Base-by-base conservation (phyloP, 2,113 vertebrate species). In the Paramisgurnus dabryanus region DNA sequence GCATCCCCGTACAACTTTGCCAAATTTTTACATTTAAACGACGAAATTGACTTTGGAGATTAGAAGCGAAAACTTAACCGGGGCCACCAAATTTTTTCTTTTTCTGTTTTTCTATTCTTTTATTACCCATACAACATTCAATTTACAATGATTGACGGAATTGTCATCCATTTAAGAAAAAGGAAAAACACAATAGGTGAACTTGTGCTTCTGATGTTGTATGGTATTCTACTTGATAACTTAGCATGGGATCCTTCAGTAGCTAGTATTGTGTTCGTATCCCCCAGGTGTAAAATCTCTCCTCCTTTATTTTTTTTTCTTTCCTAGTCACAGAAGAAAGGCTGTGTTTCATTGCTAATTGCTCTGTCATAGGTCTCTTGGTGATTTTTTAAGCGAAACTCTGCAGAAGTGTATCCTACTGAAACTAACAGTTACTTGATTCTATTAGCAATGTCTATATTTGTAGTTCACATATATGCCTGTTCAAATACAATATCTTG, bases 401-500 rank as follows among this genome's bases (percentile, higher is more conserved):
- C 91, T 92, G 90, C 92, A 92, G 90, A 75, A 91, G 86, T 90
- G 88, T 92, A 92, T 94, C 93, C 93, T 95, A 92, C 94, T 96
- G 96, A 95, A 95, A 94, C 93, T 95, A 91, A 91, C 92, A 90
- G 90, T 93, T 95, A 94, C 94, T 94, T 95, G 93, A 92, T 94
- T 94, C 95, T 94, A 94, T 93, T 94, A 94, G 95, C 96, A 93
- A 95, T 91, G 93, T 95, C 95, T 97, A 92, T 95, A 92, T 96
- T 94, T 94, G 95, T 96, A 95, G 94, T 94, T 95, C 94, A 93
- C 91, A 94, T 94, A 94, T 95, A 95, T 95, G 93, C 93, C 94
- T 96, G 95, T 97, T 96, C 91, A 90, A 93, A 91, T 90, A 97
- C 95, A 95, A 96, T 95, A 95, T 97, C 94, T 96, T 96, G 91